Evolutionary conservation across 2,113 vertebrate genomes (phyloP), one percentile per base, ranked within the genome.

Genomic region (Hyla sarda): DNA sequence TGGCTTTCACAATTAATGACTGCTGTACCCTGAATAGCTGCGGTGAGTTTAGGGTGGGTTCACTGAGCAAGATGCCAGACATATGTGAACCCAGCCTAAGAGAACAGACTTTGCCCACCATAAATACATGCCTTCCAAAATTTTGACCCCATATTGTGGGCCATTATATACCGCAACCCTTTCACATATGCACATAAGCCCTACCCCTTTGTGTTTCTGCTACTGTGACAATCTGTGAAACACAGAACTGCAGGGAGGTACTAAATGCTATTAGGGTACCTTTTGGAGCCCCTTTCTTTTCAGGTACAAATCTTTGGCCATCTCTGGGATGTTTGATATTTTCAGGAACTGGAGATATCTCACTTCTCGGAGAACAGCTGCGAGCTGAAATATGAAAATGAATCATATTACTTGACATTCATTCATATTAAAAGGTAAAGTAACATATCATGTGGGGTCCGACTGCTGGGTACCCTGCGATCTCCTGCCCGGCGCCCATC

Each of bases 291-390:
- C 93, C 75, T 93, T 89, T 77, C 92, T 91, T 90, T 93, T 92
- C 37, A 91, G 93, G 89, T 91, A 91, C 28, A 94, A 94, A 65
- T 92, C 58, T 52, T 93, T 89, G 87, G 93, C 93, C 92, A 92
- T 91, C 88, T 92, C 60, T 12, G 90, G 88, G 86, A 92, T 93
- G 86, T 91, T 90, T 88, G 89, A 89, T 87, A 88, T 84, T 90
- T 94, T 96, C 89, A 94, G 87, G 89, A 94, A 90, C 81, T 91
- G 84, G 78, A 94, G 91, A 89, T 94, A 95, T 88, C 94, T 95
- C 60, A 93, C 90, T 83, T 94, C 92, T 72, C 92, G 87, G 2
- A 95, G 90, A 87, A 96, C 52, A 32, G 92, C 92, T 77, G 92
- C 95, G 89, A 96, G 45, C 93, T 94, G 88, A 72, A 88, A 88